Percentiles rank a stretch among this genome's conserved stretches.
phyloP scores from a whole-genome alignment of 2,888 invertebrate species.

The Hyposoter didymator region DNA sequence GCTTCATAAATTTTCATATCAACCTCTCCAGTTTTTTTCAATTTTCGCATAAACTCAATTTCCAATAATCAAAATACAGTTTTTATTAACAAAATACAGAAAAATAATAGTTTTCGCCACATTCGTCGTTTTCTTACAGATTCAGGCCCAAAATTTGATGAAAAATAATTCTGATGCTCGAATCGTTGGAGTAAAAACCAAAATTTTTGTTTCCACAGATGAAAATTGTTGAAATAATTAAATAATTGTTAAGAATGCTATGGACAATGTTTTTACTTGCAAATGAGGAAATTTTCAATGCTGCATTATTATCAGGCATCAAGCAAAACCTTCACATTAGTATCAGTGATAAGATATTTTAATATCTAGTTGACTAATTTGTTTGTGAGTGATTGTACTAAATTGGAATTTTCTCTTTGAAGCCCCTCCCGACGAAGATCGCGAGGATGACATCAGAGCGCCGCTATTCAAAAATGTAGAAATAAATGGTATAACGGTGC shows the following conservation, averaged over 20 bases:
- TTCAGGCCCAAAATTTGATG: not conserved
- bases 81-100: not conserved
- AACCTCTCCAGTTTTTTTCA: no score
- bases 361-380: not conserved
- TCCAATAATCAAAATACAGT: not conserved
- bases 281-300: not conserved
- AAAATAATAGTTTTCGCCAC: not conserved
- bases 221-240: not conserved
- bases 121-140: not conserved
- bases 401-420: slow-evolving; percentile 49
- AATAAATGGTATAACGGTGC: slow-evolving; percentile 98
- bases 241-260: not conserved
- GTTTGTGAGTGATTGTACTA: not conserved
- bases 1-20: not conserved
- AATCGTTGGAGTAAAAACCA: not conserved
- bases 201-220: not conserved
- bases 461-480: slow-evolving; percentile 98
- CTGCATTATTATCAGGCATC: not conserved
- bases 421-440: slow-evolving; percentile 98
- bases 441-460: slow-evolving; percentile 98
- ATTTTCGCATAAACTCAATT: not conserved
- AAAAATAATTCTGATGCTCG: not conserved
- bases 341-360: not conserved
- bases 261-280: not conserved
- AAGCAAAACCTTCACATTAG: not conserved